These are phyloP conservation scores for Serripes groenlandicus DNA, from an alignment of 2,888 invertebrate species.

Conservation along the genomic window DNA sequence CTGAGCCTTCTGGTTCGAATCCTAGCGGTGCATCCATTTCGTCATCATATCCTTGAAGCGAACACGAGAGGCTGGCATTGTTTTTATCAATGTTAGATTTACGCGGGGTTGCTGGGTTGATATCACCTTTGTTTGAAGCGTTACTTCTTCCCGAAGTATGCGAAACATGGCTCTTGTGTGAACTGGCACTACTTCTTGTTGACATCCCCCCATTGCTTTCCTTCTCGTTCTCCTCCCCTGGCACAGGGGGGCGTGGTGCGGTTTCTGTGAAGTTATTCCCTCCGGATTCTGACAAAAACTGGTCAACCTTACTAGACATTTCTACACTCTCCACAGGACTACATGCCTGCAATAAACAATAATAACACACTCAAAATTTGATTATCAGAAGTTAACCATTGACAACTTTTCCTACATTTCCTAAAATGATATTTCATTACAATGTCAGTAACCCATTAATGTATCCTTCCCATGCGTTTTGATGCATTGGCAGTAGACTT, in stretches of 20 bases:
- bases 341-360: conserved; percentile 47
- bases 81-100: conserved; percentile 82
- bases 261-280: conserved; percentile 84
- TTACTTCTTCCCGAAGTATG: conserved; percentile 76
- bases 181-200: conserved; percentile 82
- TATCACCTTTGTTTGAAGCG: conserved; percentile 78
- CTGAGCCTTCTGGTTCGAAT: conserved; percentile 89
- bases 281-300: conserved; percentile 83
- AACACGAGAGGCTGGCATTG: conserved; percentile 55
- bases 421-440: no score
- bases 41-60: conserved; percentile 70
- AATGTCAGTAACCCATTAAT: no score
- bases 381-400: no score
- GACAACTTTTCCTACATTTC: no score
- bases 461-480: no score
- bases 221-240: conserved; percentile 85
- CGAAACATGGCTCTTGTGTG: conserved; percentile 83
- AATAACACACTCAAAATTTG: background rate
- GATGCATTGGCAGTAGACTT: no score
- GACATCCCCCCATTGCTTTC: conserved; percentile 84
- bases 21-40: conserved; percentile 87
- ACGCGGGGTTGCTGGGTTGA: conserved; percentile 82
- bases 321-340: conserved; percentile 30
- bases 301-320: conserved; percentile 79
- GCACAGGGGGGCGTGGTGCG: conserved; percentile 85